These are phyloP conservation scores for Stegana nigrithorax DNA, from an alignment of 2,888 invertebrate species.

Conservation along the genomic window DNA sequence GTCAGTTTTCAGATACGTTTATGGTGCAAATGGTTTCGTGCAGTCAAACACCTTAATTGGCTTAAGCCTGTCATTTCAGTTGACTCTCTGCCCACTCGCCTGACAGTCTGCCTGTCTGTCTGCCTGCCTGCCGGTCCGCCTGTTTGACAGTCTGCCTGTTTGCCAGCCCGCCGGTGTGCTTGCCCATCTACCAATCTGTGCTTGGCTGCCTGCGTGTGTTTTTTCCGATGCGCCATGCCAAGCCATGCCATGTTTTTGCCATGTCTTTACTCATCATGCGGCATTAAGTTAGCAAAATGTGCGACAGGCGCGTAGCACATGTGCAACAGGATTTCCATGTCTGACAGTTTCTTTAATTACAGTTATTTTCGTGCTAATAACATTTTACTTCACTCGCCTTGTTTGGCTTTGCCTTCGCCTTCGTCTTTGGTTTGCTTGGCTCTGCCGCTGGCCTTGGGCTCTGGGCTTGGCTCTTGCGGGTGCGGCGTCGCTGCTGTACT, in stretches of 20 bases:
- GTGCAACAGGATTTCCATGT: not conserved
- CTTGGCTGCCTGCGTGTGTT: too few relatives aligned
- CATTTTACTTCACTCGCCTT: not conserved
- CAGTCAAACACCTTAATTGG: not conserved
- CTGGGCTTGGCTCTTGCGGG: too few relatives aligned
- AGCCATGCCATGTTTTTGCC: not conserved
- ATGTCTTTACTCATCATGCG: not conserved
- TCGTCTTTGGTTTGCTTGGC: too few relatives aligned
- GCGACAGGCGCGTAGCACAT: not conserved
- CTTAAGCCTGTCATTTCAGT: not conserved
- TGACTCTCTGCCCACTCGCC: too few relatives aligned
- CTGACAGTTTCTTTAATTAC: not conserved
- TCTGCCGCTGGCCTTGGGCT: too few relatives aligned
- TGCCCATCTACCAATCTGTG: too few relatives aligned
- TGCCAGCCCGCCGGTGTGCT: not conserved
- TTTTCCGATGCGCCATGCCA: not conserved
- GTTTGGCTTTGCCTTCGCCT: not conserved
- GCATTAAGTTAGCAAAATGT: constrained; percentile 12
- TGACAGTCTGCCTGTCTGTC: too few relatives aligned
- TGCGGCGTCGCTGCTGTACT: too few relatives aligned
- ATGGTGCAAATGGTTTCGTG: too few relatives aligned
- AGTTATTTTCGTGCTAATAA: constrained; percentile 1
- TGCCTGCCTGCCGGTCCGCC: too few relatives aligned
- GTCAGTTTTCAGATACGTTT: too few relatives aligned
- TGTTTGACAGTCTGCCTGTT: not conserved